These are phyloP conservation scores for Peribatodes rhomboidaria DNA, from an alignment of 2,888 invertebrate species.

Conservation along the genomic window DNA sequence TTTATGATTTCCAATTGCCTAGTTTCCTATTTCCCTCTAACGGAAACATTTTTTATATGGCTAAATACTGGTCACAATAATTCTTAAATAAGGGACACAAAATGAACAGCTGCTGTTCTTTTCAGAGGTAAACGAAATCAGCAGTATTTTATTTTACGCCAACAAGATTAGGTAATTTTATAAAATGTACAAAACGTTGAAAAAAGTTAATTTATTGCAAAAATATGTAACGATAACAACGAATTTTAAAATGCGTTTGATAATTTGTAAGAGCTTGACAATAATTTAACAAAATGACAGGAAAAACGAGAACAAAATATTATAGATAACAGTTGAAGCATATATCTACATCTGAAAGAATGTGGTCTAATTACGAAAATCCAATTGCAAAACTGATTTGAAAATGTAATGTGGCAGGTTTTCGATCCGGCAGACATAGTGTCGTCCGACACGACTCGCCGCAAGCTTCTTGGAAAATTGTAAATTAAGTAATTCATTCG, in stretches of 20 bases:
- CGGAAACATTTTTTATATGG: no score
- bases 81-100: no score
- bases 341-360: slow-evolving; percentile 2
- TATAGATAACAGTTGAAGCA: not conserved
- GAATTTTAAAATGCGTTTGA: not conserved
- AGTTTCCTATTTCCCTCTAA: no score
- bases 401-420: slow-evolving; percentile 16
- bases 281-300: not conserved
- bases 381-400: slow-evolving; percentile 9
- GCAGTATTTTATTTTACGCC: not conserved
- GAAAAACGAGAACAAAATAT: not conserved
- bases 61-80: no score
- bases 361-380: slow-evolving; percentile 15
- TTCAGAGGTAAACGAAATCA: no score
- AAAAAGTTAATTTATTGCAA: no score
- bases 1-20: no score
- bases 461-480: slow-evolving; percentile 4
- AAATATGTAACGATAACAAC: no score
- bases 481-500: slow-evolving; percentile 2
- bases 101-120: no score
- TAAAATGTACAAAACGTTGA: not conserved
- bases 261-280: not conserved
- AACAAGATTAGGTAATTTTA: no score
- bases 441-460: slow-evolving; percentile 5
- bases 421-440: slow-evolving; percentile 13